These are phyloP conservation scores for Erythrocercus mccallii DNA, from an alignment of 2,113 vertebrate genomes.

Conservation along the genomic window DNA sequence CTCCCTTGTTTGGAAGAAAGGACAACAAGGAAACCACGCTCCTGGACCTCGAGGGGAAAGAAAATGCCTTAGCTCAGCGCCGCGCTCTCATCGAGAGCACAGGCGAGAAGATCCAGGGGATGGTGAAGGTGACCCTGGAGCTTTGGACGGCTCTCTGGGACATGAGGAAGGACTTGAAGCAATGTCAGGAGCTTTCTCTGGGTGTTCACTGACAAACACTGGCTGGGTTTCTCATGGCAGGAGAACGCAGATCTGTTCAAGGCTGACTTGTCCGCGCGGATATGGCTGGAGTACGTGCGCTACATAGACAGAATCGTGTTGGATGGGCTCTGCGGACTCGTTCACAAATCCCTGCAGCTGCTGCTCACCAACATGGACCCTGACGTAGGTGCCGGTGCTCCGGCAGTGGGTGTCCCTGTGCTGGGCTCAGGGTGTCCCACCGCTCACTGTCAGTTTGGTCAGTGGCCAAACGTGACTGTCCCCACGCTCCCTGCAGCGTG, in stretches of 20 bases:
- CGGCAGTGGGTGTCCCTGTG: accelerated
- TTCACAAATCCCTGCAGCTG: slow-evolving; percentile 69
- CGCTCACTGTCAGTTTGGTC: accelerated
- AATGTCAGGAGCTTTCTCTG: background rate
- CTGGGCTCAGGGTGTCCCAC: accelerated
- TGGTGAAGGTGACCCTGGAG: slow-evolving; percentile 62
- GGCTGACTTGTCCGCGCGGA: background rate
- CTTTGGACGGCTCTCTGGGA: accelerated
- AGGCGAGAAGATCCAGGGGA: slow-evolving; percentile 47
- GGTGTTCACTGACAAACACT: accelerated
- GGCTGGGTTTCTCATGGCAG: slow-evolving; percentile 22
- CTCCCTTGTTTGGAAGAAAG: slow-evolving; percentile 73
- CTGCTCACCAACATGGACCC: slow-evolving; percentile 72
- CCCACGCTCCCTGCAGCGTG: accelerated
- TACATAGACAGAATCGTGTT: slow-evolving; percentile 67
- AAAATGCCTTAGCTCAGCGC: slow-evolving; percentile 35
- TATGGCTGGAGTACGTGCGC: slow-evolving; percentile 71
- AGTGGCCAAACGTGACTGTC: accelerated
- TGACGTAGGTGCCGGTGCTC: background rate
- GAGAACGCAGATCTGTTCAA: slow-evolving; percentile 73
- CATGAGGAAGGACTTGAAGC: accelerated
- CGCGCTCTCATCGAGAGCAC: slow-evolving; percentile 5
- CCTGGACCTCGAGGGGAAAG: slow-evolving; percentile 68
- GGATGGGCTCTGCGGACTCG: slow-evolving; percentile 58
- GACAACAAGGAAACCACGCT: slow-evolving; percentile 66